phyloP scores from a whole-genome alignment of 2,888 invertebrate species.

The Heliconius ismenius region DNA sequence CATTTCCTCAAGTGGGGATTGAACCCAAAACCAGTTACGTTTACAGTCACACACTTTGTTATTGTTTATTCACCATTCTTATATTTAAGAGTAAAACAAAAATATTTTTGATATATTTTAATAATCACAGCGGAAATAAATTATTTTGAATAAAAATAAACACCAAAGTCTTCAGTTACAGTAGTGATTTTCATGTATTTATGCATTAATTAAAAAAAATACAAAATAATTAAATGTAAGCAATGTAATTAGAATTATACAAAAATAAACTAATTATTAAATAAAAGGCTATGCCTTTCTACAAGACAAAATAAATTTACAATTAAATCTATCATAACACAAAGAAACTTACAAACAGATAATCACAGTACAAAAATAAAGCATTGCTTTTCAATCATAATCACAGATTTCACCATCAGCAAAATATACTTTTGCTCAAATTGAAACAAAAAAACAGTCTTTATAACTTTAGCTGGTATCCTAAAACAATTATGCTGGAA shows the following conservation, averaged over 20 bases:
- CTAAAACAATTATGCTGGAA: neutral
- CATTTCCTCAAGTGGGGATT: too few species aligned
- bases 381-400: slow-evolving; percentile 75
- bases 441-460: slow-evolving; percentile 12
- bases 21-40: too few species aligned
- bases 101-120: slow-evolving; percentile 46
- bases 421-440: slow-evolving; percentile 50
- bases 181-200: slow-evolving; percentile 32
- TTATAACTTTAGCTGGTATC: slow-evolving; percentile 7
- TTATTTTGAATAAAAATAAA: slow-evolving; percentile 66
- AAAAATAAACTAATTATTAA: slow-evolving; percentile 59
- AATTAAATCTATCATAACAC: slow-evolving; percentile 58
- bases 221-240: slow-evolving; percentile 40
- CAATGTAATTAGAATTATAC: slow-evolving; percentile 49
- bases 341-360: slow-evolving; percentile 68
- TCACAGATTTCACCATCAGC: slow-evolving; percentile 75
- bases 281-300: slow-evolving; percentile 62
- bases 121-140: slow-evolving; percentile 77
- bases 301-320: slow-evolving; percentile 36
- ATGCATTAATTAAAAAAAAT: slow-evolving; percentile 38
- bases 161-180: slow-evolving; percentile 52
- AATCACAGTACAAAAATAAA: slow-evolving; percentile 81
- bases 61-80: neutral
- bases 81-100: slow-evolving; percentile 11
- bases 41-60: neutral